Conservation (phyloP, 2,113 vertebrate genomes). For the Microtus ochrogaster region DNA sequence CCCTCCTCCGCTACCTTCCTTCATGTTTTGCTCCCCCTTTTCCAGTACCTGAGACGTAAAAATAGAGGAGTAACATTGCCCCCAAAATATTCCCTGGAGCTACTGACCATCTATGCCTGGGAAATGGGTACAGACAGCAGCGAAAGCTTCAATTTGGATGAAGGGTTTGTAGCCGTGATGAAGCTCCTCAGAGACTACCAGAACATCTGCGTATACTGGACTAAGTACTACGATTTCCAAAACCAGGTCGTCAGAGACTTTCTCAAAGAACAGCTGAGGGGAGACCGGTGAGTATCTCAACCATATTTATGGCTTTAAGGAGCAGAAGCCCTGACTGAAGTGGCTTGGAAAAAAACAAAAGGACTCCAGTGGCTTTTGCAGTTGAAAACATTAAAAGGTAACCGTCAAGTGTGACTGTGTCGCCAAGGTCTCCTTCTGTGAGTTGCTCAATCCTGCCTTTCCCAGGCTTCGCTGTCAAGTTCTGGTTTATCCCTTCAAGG, state of each 20-base stretch:
- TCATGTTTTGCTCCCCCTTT: neutral
- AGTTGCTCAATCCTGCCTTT: neutral
- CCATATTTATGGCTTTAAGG: neutral
- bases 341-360: neutral
- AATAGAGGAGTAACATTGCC: neutral
- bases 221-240: constrained; percentile 72
- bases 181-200: constrained; percentile 57
- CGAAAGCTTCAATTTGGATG: constrained; percentile 46
- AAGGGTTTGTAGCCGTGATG: constrained; percentile 78
- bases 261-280: constrained; percentile 78
- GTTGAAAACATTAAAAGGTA: neutral
- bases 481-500: neutral
- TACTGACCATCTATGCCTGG: constrained; percentile 83
- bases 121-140: neutral
- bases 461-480: neutral
- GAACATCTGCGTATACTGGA: constrained; percentile 77
- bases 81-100: constrained; percentile 86
- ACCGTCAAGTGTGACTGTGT: neutral
- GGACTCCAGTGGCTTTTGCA: neutral
- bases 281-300: constrained; percentile 36
- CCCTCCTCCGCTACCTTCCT: neutral
- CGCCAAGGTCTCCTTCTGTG: neutral
- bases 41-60: constrained; percentile 6
- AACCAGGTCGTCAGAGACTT: neutral
- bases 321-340: neutral